Percentiles rank a stretch among this genome's conserved stretches.
Conservation (phyloP, 2,113 vertebrate genomes). For the Prietella phreatophila region DNA sequence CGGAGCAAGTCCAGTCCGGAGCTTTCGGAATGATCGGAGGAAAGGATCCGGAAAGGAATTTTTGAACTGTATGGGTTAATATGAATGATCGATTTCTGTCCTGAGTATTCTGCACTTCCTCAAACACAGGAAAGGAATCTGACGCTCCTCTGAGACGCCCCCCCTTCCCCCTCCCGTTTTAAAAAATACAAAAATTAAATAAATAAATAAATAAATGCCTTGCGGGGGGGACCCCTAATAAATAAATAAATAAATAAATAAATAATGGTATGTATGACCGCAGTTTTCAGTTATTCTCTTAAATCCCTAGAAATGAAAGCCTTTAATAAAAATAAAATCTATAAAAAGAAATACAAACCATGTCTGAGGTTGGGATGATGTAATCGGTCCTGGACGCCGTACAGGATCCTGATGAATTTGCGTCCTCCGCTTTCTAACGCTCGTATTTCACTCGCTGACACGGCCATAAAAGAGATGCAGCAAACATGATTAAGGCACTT, state of each 20-base stretch:
- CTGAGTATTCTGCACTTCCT: neutral
- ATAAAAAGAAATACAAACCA: neutral
- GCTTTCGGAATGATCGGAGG: neutral
- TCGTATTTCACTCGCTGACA: conserved; percentile 26
- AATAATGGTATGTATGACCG: neutral
- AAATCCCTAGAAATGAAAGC: neutral
- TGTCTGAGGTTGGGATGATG: neutral
- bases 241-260: neutral
- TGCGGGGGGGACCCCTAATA: neutral
- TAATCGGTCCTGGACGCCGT: neutral
- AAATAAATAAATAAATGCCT: neutral
- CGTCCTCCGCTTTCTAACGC: conserved; percentile 1
- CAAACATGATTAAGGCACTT: conserved; percentile 37
- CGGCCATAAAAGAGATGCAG: conserved; percentile 36
- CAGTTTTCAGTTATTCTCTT: neutral
- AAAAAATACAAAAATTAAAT: neutral
- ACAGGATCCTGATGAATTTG: conserved; percentile 38
- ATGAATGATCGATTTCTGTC: conserved; percentile 26
- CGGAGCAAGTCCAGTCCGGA: neutral
- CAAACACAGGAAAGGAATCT: neutral
- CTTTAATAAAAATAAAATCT: neutral
- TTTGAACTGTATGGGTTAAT: conserved; percentile 17
- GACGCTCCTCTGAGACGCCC: neutral
- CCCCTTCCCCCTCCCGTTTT: no score
- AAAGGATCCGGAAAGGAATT: neutral